Base-by-base conservation (phyloP, 2,888 invertebrate species). In the Nudaria mundana region DNA sequence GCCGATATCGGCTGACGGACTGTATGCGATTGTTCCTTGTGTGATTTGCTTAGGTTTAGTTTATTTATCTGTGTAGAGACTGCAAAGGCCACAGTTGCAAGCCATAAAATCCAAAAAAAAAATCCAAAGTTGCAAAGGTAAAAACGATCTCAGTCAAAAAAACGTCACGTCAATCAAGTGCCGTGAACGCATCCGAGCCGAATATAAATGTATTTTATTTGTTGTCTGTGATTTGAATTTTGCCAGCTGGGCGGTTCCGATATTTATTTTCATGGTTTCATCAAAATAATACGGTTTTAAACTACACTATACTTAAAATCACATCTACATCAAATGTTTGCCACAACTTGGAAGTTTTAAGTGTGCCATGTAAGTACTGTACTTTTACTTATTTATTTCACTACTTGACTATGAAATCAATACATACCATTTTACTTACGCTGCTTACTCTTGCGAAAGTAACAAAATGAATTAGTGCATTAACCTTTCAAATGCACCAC, bases 221-320 rank as follows among this genome's bases (percentile, higher is more conserved):
- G 20, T 50, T 51, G 43, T 64, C 62, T 66, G 62, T 66, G 55
- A 48, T 44, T 42, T 56, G 57, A 62, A 61, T 62, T 71, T 78
- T 83, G 84, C 83, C 82, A 84, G 84, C 82, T 83, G 83, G 84
- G 83, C 83, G 84, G 81, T 76, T 78, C 77, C 81, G 52, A 62
- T 72, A 68, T 66, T 71, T 71, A 67, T 68, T 70, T 71, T 72
- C 66, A 48, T 66, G 55, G 47, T 35, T 58, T 53, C 53, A 53
- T 48, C 40, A 61, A 53, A 62, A 52, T 65, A 53, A 37, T 42
- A 34, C 30, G 13, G 11, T 40, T n/a, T n/a, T n/a, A 1, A 5
- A 37, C 26, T 32, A 25, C 35, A 15, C 30, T 36, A 20, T 30
- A 24, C 18, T 40, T n/a, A 30, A n/a, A n/a, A n/a, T n/a, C 10